These are phyloP conservation scores for Dermochelys coriacea DNA, from an alignment of 2,797 vertebrate species.

Conservation along the genomic window DNA sequence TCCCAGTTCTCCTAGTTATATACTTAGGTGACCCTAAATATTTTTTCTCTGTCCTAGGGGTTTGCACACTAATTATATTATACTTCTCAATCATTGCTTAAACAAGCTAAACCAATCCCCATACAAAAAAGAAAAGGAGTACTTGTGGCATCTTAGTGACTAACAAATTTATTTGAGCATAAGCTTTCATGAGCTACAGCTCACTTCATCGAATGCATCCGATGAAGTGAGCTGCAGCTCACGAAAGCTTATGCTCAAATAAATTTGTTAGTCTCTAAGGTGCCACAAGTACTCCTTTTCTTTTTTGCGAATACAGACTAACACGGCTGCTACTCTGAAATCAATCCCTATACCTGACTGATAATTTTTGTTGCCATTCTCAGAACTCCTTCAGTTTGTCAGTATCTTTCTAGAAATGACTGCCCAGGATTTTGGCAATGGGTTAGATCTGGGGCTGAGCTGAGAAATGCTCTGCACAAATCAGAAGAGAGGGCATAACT, in stretches of 20 bases:
- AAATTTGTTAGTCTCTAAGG: too few species aligned
- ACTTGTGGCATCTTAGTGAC: too few species aligned
- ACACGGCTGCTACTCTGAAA: too few species aligned
- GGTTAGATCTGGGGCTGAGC: background rate
- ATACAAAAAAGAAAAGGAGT: too few species aligned
- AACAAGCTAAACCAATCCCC: conserved; percentile 44
- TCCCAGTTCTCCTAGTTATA: conserved; percentile 1
- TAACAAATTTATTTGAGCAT: too few species aligned
- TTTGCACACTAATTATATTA: conserved; percentile 19
- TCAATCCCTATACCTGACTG: background rate
- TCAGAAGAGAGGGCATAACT: background rate
- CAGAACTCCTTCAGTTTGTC: conserved; percentile 16
- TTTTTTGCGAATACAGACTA: too few species aligned
- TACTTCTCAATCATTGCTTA: conserved; percentile 48
- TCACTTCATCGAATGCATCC: too few species aligned
- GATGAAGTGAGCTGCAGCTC: too few species aligned
- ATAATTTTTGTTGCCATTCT: conserved; percentile 33
- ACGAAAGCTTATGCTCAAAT: too few species aligned
- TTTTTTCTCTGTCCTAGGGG: background rate
- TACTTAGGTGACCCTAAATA: conserved; percentile 30
- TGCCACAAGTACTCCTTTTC: too few species aligned
- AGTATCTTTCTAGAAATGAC: conserved; percentile 1
- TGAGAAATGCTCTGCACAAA: fast-evolving
- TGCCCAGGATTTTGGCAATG: background rate
- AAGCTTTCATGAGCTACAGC: too few species aligned